phyloP scores from a whole-genome alignment of 2,797 vertebrate genomes.

The Pangasius larnaudii region DNA sequence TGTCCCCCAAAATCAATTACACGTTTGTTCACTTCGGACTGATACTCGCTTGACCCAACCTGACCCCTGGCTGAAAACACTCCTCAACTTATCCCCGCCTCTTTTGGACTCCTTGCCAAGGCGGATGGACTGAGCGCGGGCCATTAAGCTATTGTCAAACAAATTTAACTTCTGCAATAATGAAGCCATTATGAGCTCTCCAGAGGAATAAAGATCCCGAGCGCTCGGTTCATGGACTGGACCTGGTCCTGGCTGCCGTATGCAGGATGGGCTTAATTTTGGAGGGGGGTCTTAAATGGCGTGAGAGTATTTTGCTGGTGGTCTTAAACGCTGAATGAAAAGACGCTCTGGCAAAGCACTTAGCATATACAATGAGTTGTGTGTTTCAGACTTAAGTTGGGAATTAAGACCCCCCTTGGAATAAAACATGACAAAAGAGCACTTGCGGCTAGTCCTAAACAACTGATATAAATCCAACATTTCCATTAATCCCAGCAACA shows the following conservation, averaged over 20 bases:
- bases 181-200: conserved; percentile 85
- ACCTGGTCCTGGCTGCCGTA: conserved; percentile 69
- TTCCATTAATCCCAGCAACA: conserved; percentile 20
- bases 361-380: conserved; percentile 60
- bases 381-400: conserved; percentile 41
- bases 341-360: conserved; percentile 58
- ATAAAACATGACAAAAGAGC: conserved; percentile 21
- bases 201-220: conserved; percentile 80
- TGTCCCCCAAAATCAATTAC: conserved; percentile 80
- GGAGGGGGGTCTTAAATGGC: conserved; percentile 69
- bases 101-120: conserved; percentile 59
- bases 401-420: conserved; percentile 17
- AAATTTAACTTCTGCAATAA: conserved; percentile 84
- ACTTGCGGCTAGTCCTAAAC: conserved; percentile 6
- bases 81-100: conserved; percentile 74
- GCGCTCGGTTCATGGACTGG: conserved; percentile 83
- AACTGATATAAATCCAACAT: conserved; percentile 19
- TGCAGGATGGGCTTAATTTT: conserved; percentile 79
- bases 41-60: conserved; percentile 74
- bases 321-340: conserved; percentile 43
- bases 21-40: conserved; percentile 80
- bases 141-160: conserved; percentile 85
- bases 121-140: conserved; percentile 74
- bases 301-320: conserved; percentile 50
- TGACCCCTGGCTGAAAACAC: conserved; percentile 77